Evolutionary conservation across 2,113 vertebrate species (phyloP).

Genomic region (Trematocara variabile): DNA sequence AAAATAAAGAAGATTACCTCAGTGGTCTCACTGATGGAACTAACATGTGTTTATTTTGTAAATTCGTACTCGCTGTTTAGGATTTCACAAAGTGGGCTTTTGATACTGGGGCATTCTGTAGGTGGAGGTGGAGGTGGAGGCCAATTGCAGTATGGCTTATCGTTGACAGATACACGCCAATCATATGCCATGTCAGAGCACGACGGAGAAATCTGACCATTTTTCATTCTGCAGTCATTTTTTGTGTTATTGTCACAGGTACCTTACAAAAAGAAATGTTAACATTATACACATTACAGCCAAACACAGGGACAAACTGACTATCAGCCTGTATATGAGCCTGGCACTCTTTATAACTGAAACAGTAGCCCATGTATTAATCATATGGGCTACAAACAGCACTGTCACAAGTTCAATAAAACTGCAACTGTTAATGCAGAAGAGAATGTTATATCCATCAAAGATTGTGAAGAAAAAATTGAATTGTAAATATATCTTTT

Average conservation of each 20-base stretch:
- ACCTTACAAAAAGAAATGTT: slow-evolving; percentile 65
- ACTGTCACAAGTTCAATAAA: not conserved
- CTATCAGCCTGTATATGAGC: not conserved
- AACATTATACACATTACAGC: not conserved
- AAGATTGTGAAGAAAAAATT: too few relatives aligned
- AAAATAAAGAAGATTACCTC: not conserved
- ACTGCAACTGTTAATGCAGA: not conserved
- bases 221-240: slow-evolving; percentile 82
- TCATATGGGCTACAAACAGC: not conserved
- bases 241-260: slow-evolving; percentile 78
- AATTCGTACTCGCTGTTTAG: slow-evolving; percentile 80
- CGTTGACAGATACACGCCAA: slow-evolving; percentile 67
- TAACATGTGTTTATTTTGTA: not conserved
- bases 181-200: slow-evolving; percentile 77
- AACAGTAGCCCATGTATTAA: not conserved
- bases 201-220: slow-evolving; percentile 48
- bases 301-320: not conserved
- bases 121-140: fast-evolving
- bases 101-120: not conserved
- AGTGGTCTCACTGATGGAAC: not conserved
- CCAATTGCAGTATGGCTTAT: slow-evolving; percentile 46
- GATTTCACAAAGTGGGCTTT: slow-evolving; percentile 61
- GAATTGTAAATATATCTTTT: not conserved
- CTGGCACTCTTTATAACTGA: not conserved
- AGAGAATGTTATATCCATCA: not conserved